Conservation (phyloP, 2,113 vertebrate genomes). For the Rhabdornis inornatus region DNA sequence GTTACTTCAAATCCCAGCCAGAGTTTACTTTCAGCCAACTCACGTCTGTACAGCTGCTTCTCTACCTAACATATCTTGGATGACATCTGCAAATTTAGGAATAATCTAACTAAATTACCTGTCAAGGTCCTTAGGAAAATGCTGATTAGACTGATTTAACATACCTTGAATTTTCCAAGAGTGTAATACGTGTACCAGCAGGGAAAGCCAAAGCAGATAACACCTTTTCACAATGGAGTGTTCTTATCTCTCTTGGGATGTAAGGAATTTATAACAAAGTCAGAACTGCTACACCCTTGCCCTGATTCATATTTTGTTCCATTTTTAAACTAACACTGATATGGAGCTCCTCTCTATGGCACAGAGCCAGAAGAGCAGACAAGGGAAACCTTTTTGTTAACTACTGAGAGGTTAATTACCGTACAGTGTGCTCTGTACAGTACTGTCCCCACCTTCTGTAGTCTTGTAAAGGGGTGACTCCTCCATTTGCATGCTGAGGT, state of each 20-base stretch:
- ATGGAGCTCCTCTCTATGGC: neutral
- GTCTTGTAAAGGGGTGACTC: neutral
- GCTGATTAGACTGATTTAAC: neutral
- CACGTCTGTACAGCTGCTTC: neutral
- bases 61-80: neutral
- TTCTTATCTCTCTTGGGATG: neutral
- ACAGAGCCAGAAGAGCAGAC: neutral
- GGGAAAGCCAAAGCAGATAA: neutral
- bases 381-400: neutral
- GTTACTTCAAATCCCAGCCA: neutral
- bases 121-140: neutral
- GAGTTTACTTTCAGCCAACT: neutral
- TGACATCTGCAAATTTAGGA: neutral
- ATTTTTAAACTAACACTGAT: neutral
- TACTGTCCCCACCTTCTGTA: neutral
- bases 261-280: neutral
- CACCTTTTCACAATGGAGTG: neutral
- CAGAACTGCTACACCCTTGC: neutral
- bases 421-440: neutral
- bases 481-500: neutral
- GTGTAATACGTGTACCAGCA: fast-evolving
- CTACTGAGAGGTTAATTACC: neutral
- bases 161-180: neutral
- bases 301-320: neutral
- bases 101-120: neutral